phyloP scores from a whole-genome alignment of 2,888 invertebrate genomes.

The Polietes domitor region DNA sequence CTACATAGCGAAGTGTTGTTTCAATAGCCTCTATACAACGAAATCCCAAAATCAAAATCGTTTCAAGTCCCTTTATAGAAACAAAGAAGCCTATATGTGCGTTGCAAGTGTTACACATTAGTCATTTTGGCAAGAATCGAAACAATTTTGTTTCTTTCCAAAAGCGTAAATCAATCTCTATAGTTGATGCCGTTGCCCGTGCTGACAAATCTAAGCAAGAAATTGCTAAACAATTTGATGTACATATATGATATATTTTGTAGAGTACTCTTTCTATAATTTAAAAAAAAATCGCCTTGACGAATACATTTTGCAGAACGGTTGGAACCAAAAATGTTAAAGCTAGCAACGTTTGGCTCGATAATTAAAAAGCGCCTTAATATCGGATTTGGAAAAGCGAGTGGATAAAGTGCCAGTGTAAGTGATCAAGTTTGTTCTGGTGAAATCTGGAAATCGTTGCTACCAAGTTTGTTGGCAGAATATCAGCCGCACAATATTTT shows the following conservation, averaged over 20 bases:
- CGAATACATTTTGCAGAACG: slow-evolving; percentile 29
- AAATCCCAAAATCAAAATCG: too few relatives aligned
- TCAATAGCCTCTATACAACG: too few relatives aligned
- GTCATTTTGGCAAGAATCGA: too few relatives aligned
- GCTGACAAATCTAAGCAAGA: too few relatives aligned
- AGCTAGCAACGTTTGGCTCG: slow-evolving; percentile 32
- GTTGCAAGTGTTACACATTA: too few relatives aligned
- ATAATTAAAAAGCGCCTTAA: slow-evolving; percentile 34
- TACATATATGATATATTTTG: slow-evolving; percentile 10
- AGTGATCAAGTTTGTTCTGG: slow-evolving; percentile 27
- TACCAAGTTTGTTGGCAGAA: too few relatives aligned
- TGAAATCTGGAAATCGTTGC: too few relatives aligned
- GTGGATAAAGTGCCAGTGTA: slow-evolving; percentile 33
- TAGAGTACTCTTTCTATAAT: slow-evolving; percentile 8
- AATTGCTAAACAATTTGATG: too few relatives aligned
- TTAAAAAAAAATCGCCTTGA: slow-evolving; percentile 5
- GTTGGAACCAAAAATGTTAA: slow-evolving; percentile 32
- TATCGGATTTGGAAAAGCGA: slow-evolving; percentile 35
- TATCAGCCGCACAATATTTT: too few relatives aligned
- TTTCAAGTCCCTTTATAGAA: too few relatives aligned
- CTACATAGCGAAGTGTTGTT: too few relatives aligned
- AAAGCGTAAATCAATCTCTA: slow-evolving; percentile 22
- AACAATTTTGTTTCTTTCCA: slow-evolving; percentile 1
- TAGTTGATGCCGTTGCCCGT: slow-evolving; percentile 18
- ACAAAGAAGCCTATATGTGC: too few relatives aligned